Base-by-base conservation (phyloP, 2,797 vertebrate genomes). In the Pseudotriccus pelzelni region DNA sequence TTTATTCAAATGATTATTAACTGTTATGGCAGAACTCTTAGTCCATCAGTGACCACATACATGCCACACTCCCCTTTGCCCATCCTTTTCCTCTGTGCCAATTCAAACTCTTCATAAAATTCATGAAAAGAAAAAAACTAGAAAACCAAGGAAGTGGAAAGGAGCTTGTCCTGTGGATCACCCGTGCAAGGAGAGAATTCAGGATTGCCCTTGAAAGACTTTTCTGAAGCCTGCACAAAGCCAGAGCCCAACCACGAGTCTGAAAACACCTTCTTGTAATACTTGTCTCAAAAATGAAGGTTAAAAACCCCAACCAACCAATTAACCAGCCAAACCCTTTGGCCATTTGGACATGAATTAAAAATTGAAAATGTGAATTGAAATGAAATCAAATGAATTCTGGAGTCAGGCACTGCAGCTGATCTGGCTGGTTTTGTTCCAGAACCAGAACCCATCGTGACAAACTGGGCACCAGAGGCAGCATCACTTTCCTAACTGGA, bases 191-290 rank as follows among this genome's bases (percentile, higher is more conserved):
- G 50, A 87, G 49, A 77, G 50, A 78, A 49, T 39, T 66, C n/a
- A 73, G 80, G 44, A 68, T 22, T 89, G 81, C 70, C 89, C 79
- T 87, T n/a, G 59, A 47, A 93, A 79, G 70, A 80, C 59, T 85
- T 58, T 37, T 63, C 39, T 14, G 6, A 75, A 68, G 53, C 49
- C 44, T 70, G 36, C 36, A 63, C 28, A 72, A 49, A 81, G 34
- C 23, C 60, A 81, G 59, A 88, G 27, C 37, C 37, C 59, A 60
- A 46, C 39, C 7, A 3, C 0, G n/a, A 79, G 66, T 10, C 77
- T 50, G 39, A 34, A 76, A 88, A 70, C 39, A 47, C 10, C 18
- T 62, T 2, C 15, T 8, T 30, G 36, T 9, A 25, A 1, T 58
- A 68, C 56, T 59, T 39, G 44, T 3, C n/a, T 73, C 5, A 9